Conservation (phyloP, 2,888 invertebrate species). For the Eledona agricola region DNA sequence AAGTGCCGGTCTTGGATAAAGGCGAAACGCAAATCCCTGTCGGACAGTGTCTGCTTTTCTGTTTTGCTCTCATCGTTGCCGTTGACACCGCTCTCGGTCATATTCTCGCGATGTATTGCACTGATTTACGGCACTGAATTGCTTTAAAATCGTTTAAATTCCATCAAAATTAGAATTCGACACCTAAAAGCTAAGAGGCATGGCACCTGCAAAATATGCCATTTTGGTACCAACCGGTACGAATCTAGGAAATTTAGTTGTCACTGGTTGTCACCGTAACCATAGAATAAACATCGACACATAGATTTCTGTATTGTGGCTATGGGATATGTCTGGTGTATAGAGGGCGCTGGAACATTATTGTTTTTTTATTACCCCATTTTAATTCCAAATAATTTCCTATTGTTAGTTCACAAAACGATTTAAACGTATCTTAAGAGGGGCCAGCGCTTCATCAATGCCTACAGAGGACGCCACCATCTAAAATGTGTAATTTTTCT, state of each 20-base stretch:
- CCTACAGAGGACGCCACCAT: too few species aligned
- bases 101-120: conserved; percentile 4
- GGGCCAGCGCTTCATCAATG: too few species aligned
- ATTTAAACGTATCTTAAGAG: too few species aligned
- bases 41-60: conserved; percentile 56
- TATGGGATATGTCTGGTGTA: too few species aligned
- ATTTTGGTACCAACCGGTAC: conserved; percentile 17
- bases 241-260: neutral
- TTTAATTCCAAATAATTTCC: too few species aligned
- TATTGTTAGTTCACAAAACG: too few species aligned
- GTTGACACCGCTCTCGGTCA: conserved; percentile 31
- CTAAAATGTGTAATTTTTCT: too few species aligned
- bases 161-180: conserved; percentile 20
- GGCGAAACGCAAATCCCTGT: conserved; percentile 76
- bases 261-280: too few species aligned
- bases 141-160: conserved; percentile 15
- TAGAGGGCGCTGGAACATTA: too few species aligned
- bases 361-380: too few species aligned
- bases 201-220: conserved; percentile 31
- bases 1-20: conserved; percentile 79
- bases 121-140: conserved; percentile 1
- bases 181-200: conserved; percentile 22
- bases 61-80: conserved; percentile 29
- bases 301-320: too few species aligned
- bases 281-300: too few species aligned